Evolutionary conservation across 2,113 vertebrate species (phyloP).

Genomic region (Oreochromis tanganicae): DNA sequence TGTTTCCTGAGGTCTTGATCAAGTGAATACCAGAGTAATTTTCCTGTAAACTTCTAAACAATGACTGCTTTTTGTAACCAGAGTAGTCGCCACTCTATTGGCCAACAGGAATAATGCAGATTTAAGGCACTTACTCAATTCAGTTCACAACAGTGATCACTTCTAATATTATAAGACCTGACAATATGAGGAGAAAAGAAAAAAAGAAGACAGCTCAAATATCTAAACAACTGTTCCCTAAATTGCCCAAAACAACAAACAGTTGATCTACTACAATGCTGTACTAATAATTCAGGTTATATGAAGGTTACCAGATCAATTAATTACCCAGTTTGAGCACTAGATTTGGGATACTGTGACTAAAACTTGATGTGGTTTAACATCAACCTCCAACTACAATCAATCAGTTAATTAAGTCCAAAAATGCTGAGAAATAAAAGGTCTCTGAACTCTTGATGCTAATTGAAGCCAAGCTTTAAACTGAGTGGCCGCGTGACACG

Average conservation of each 20-base stretch:
- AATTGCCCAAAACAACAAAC: neutral
- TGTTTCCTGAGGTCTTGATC: neutral
- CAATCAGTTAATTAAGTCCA: neutral
- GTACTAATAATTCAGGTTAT: neutral
- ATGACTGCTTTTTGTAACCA: neutral
- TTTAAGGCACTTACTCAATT: neutral
- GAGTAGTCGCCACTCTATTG: neutral
- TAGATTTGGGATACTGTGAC: neutral
- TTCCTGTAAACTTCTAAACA: neutral
- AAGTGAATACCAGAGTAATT: fast-evolving
- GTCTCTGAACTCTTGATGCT: neutral
- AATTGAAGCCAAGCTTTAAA: neutral
- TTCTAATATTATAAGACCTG: neutral
- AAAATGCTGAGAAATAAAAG: neutral
- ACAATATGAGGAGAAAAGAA: fast-evolving
- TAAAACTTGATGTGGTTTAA: neutral
- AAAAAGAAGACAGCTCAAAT: neutral
- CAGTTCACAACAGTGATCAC: neutral
- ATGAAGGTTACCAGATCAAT: neutral
- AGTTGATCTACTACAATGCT: neutral
- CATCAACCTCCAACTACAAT: neutral
- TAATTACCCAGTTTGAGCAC: neutral
- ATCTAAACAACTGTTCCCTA: neutral
- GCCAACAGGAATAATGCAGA: neutral
- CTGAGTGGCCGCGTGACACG: fast-evolving